Evolutionary conservation across 2,113 vertebrate species (phyloP), one percentile per base, ranked within the genome.

Genomic region (Piaya cayana): DNA sequence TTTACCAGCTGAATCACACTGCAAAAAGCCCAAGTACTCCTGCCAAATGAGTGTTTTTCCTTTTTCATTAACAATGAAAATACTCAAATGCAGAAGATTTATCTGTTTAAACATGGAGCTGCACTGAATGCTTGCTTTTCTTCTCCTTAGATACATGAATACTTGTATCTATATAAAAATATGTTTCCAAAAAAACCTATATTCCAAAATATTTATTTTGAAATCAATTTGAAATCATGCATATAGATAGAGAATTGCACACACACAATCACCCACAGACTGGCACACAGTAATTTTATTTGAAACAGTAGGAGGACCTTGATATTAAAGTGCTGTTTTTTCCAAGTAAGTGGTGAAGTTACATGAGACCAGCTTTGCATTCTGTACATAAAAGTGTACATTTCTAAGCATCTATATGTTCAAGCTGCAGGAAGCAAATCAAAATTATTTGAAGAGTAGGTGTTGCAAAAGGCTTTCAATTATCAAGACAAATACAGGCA

Each of bases 261-360:
- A n/a, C 16, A n/a, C 12, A 26, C 8, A 29, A 56, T 16, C 22
- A 56, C 4, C 2, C 22, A 4, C 2, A 45, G 4, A 8, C 5
- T 3, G 2, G 5, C 5, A 58, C 6, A 50, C 14, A 34, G 8
- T 42, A 36, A 15, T 55, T 86, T 50, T 29, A 30, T 37, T 58
- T 86, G 26, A 72, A 93, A 23, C 1, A 27, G 5, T 5, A 53
- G 12, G 13, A 91, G 4, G 17, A 58, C 4, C 2, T 60, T 68
- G 12, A 45, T 1, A 1, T 32, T 62, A 42, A 26, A 5, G 6
- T 47, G 6, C 26, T 70, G 20, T 0, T 36, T 69, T 86, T 25
- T 60, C 16, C 20, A 63, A 63, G 59, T 49, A 18, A 47, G 12
- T 42, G 25, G 3, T 20, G 47, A 25, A 79, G 16, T 5, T 43